Base-by-base conservation (phyloP, 2,888 invertebrate genomes). In the Horisme vitalbata region DNA sequence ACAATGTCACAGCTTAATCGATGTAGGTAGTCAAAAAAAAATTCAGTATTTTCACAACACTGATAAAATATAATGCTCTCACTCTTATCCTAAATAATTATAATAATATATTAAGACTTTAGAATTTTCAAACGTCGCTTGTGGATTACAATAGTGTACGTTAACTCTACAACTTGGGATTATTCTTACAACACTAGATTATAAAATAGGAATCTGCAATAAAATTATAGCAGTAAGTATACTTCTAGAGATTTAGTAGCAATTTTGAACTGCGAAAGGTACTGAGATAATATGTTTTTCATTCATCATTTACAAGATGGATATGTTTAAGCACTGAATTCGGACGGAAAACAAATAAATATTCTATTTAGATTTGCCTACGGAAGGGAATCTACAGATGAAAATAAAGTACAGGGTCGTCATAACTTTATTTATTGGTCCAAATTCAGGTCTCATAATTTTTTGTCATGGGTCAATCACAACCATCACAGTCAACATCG, bases 191-290 rank as follows among this genome's bases (percentile, higher is more conserved):
- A 63, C n/a, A n/a, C 79, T 85, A 86, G 58, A 64, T 76, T 80
- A 84, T 67, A 84, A 84, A 83, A 83, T 79, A 88, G 87, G 88
- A 88, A 88, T 88, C 88, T 88, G 88, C 88, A 88, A 88, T 87
- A 80, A 77, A 75, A 70, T 4, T 48, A 64, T 36, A 58, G n/a
- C n/a, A n/a, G n/a, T 53, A 59, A 57, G 52, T 63, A 41, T 43
- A 35, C 13, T 45, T 41, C 23, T 11, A 30, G 28, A 51, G 41
- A 38, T 32, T 45, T 31, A 44, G 9, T 53, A 44, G 52, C 56
- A 59, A 58, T 57, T 54, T 52, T 52, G 27, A 57, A 54, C 57
- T 50, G 54, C 50, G 30, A 27, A 38, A 36, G 41, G 45, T 48
- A 55, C 34, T 43, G 28, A 10, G 9, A 10, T 12, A 3, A 18